These are phyloP conservation scores for Mylabris sibirica DNA, from an alignment of 2,888 invertebrate species.

Conservation along the genomic window DNA sequence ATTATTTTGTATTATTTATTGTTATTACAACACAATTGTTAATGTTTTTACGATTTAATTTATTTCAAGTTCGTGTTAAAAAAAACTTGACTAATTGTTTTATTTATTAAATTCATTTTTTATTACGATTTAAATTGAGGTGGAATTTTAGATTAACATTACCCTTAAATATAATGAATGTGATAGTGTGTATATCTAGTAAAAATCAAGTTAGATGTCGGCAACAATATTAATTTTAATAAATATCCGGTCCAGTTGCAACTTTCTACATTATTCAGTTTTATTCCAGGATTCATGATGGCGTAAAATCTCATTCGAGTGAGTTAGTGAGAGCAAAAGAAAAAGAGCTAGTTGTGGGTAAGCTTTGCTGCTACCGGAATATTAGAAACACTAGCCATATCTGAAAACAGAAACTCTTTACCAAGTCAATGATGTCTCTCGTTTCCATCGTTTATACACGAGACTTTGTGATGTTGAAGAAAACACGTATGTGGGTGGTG, in stretches of 20 bases:
- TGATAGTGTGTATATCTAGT: neutral
- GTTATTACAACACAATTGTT: neutral
- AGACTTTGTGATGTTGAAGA: neutral
- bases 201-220: neutral
- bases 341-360: constrained; percentile 18
- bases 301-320: constrained; percentile 53
- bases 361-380: constrained; percentile 48
- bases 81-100: neutral
- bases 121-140: no score
- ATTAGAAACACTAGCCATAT: constrained; percentile 49
- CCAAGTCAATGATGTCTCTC: constrained; percentile 50
- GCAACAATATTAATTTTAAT: constrained; percentile 18
- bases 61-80: neutral
- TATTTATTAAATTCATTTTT: neutral
- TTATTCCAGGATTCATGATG: constrained; percentile 53
- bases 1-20: neutral
- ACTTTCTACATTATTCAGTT: constrained; percentile 56
- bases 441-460: constrained; percentile 27
- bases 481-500: neutral
- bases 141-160: no score
- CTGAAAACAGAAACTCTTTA: constrained; percentile 45
- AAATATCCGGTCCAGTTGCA: constrained; percentile 39
- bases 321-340: constrained; percentile 17
- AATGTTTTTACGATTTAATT: neutral
- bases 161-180: no score